Evolutionary conservation across 2,797 vertebrate species (phyloP), one percentile per base, ranked within the genome.

Genomic region (Falco cherrug): DNA sequence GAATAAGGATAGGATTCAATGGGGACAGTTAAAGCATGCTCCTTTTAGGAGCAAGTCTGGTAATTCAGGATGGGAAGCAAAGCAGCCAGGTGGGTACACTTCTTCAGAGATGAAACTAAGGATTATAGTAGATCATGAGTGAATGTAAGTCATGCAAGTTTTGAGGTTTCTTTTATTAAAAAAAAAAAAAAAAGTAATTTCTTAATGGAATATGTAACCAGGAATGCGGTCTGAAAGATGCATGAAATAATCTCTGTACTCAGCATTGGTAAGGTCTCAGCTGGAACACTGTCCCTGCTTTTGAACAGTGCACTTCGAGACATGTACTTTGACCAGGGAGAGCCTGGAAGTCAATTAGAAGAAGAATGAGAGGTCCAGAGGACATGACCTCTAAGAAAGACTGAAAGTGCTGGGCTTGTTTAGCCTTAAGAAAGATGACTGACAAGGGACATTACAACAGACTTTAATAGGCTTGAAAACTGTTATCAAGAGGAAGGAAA

Each of bases 401-500:
- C 41, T 84, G 68, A 90, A 89, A 81, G 87, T 85, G 31, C 59
- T 92, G 45, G 20, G 26, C 53, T 96, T 87, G 45, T 91, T 95
- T 80, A 85, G 68, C 86, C 68, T 93, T 31, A 29, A 35, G 75
- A 86, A 87, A 59, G 61, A 63, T 19, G 29, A 25, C 41, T 82
- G 64, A 74, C 29, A 22, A 90, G 22, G 51, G n/a, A 67, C 45
- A 15, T 83, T 91, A 47, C 22, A 89, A 48, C 11, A 83, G 64
- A 53, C 45, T 80, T 74, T 87, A 93, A 68, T 24, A 85, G 48
- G 25, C 71, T 85, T 89, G 90, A 85, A 96, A 94, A 81, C 64
- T 85, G 77, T 87, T 97, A 93, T 94, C 89, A 85, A 93, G 87
- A 92, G 92, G 94, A 95, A 95, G 84, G 50, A 41, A 41, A 68